phyloP scores from a whole-genome alignment of 2,113 vertebrate species.

The Oceanites oceanicus region DNA sequence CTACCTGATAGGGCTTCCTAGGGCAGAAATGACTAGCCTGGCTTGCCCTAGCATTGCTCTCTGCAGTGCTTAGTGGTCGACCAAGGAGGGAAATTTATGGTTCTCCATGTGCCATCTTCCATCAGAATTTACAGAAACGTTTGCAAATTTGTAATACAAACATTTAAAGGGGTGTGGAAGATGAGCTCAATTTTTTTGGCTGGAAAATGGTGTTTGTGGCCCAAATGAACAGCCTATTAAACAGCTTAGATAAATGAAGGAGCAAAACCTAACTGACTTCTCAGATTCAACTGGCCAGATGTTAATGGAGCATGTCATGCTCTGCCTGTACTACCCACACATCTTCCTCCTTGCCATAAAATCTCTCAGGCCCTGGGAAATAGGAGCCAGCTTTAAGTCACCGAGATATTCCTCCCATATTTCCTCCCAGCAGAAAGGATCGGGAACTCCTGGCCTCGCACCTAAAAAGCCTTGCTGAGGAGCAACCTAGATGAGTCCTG shows the following conservation, averaged over 20 bases:
- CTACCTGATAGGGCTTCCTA: neutral
- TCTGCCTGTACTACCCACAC: neutral
- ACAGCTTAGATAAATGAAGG: neutral
- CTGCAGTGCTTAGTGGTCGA: neutral
- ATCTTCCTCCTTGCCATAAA: neutral
- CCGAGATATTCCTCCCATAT: neutral
- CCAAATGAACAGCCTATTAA: neutral
- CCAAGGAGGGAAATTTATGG: accelerated
- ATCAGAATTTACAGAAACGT: neutral
- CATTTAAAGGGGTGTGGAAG: neutral
- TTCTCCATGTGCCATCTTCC: neutral
- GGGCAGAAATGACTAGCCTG: neutral
- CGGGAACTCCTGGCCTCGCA: neutral
- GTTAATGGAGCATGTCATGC: neutral
- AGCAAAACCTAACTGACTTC: neutral
- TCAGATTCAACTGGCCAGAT: neutral
- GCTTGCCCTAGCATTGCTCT: neutral
- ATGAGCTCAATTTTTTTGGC: neutral
- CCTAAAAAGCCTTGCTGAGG: neutral
- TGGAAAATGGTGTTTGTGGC: neutral
- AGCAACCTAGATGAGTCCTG: neutral
- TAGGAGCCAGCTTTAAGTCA: neutral
- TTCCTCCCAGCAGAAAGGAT: neutral
- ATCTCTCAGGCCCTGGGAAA: neutral
- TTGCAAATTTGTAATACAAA: neutral